Percentiles rank a stretch among this genome's conserved stretches.
phyloP scores from a whole-genome alignment of 2,797 vertebrate genomes.

The Rhabdomys pumilio region DNA sequence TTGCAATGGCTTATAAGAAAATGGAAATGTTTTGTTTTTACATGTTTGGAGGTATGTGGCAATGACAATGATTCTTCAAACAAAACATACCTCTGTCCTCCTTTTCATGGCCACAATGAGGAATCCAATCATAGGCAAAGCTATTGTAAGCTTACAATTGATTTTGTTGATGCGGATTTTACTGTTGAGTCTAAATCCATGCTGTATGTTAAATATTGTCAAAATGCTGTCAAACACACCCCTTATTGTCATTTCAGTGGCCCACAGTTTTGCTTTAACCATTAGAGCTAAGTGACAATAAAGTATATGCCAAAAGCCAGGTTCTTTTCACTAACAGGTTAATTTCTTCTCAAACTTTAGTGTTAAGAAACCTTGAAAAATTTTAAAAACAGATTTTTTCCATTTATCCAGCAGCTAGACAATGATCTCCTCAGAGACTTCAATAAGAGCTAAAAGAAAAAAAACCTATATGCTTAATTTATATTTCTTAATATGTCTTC shows the following conservation, averaged over 20 bases:
- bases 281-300: constrained; percentile 49
- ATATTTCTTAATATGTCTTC: constrained; percentile 74
- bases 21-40: constrained; percentile 2
- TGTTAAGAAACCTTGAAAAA: constrained; percentile 53
- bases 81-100: background rate
- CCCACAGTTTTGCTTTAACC: constrained; percentile 67
- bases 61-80: background rate
- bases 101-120: background rate
- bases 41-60: background rate
- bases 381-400: constrained; percentile 26
- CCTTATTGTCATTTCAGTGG: background rate
- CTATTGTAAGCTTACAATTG: background rate
- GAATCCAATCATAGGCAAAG: background rate
- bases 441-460: constrained; percentile 73
- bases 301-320: constrained; percentile 15
- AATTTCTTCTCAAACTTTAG: constrained; percentile 53
- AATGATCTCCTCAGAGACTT: constrained; percentile 65
- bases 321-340: background rate
- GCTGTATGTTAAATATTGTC: background rate
- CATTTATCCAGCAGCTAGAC: constrained; percentile 65
- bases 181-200: background rate
- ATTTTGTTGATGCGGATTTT: background rate
- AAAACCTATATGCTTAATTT: constrained; percentile 80
- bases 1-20: constrained; percentile 85
- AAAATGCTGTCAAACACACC: background rate